These are phyloP conservation scores for Lepidonotus clava DNA, from an alignment of 2,888 invertebrate genomes.

Conservation along the genomic window DNA sequence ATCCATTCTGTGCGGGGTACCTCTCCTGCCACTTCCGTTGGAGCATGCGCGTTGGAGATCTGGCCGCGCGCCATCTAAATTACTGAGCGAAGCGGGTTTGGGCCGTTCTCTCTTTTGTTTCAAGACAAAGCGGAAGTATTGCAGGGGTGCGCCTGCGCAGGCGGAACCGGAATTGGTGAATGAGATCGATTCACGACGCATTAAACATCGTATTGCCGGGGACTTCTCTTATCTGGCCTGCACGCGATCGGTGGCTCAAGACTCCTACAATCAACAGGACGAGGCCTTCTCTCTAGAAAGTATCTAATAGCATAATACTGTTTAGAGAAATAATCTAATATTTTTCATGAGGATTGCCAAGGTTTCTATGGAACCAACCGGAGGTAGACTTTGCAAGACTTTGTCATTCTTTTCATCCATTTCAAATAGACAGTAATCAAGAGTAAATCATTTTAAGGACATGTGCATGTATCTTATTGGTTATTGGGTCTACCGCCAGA, in stretches of 20 bases:
- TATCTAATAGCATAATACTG: too few relatives aligned
- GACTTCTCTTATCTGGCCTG: neutral
- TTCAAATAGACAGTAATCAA: too few relatives aligned
- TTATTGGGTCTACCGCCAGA: too few relatives aligned
- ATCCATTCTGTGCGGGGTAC: constrained; percentile 1
- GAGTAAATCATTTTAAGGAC: too few relatives aligned
- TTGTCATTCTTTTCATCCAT: too few relatives aligned
- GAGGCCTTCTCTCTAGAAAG: neutral
- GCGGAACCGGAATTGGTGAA: constrained; percentile 22
- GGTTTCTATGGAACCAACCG: too few relatives aligned
- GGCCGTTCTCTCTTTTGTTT: neutral
- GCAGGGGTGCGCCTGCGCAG: neutral
- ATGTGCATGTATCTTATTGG: too few relatives aligned
- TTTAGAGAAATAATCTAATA: too few relatives aligned
- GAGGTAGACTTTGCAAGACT: too few relatives aligned
- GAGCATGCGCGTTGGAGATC: constrained; percentile 38
- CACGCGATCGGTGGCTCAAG: constrained; percentile 1
- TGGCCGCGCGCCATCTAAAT: constrained; percentile 32
- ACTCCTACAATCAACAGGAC: neutral
- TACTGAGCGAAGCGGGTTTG: constrained; percentile 10
- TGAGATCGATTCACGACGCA: constrained; percentile 30
- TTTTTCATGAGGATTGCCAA: too few relatives aligned
- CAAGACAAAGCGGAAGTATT: constrained; percentile 43
- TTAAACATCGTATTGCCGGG: neutral
- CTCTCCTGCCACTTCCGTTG: neutral